Evolutionary conservation across 2,113 vertebrate genomes (phyloP).

Genomic region (Colistium nudipinnis): DNA sequence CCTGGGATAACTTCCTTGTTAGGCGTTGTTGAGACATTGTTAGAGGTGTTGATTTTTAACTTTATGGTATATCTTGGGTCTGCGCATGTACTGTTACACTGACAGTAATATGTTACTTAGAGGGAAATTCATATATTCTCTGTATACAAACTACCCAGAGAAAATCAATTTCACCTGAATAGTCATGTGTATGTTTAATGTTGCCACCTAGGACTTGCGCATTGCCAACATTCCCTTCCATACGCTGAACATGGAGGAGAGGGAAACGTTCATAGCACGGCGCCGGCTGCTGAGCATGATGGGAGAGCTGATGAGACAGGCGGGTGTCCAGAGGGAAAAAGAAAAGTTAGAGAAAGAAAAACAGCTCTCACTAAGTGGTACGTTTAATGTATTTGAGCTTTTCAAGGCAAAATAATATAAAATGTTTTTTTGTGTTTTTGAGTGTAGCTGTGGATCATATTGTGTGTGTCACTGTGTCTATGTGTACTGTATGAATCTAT

Average conservation of each 20-base stretch:
- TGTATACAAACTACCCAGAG: no score
- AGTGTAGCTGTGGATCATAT: not conserved
- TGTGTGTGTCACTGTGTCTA: not conserved
- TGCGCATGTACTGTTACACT: no score
- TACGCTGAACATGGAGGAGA: constrained; percentile 70
- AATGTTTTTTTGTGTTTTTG: constrained; percentile 12
- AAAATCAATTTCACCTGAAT: not conserved
- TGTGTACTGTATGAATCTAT: not conserved
- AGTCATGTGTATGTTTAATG: not conserved
- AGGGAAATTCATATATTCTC: no score
- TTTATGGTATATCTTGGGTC: no score
- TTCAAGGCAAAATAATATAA: no score
- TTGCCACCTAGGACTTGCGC: constrained; percentile 75
- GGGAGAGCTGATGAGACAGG: constrained; percentile 72
- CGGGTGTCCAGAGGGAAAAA: constrained; percentile 55
- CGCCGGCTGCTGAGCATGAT: constrained; percentile 79
- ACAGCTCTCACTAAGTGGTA: not conserved
- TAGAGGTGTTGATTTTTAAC: no score
- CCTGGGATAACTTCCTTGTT: no score
- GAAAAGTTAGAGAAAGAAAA: constrained; percentile 24
- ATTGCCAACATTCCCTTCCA: constrained; percentile 83
- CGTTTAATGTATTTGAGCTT: constrained; percentile 8
- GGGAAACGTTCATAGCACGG: constrained; percentile 72
- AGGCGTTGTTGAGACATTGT: no score
- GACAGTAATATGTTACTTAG: no score